phyloP scores from a whole-genome alignment of 2,888 invertebrate genomes.

The Prosopocoilus inquinatus region DNA sequence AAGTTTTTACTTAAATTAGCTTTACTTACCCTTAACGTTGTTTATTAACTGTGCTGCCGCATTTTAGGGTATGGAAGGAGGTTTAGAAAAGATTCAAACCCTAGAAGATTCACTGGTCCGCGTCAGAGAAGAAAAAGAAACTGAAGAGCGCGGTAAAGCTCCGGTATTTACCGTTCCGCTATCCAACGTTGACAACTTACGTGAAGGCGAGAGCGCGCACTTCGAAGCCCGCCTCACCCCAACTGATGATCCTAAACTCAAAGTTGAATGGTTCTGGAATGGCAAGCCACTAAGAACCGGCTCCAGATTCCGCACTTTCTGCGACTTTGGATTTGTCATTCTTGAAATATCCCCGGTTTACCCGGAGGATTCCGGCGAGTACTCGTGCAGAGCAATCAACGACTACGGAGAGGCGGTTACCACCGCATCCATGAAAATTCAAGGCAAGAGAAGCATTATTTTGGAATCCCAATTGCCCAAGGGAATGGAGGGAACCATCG shows the following conservation, averaged over 20 bases:
- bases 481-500: conserved; percentile 91
- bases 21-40: not conserved
- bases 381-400: conserved; percentile 83
- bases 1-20: conserved; percentile 40
- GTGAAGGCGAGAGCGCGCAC: conserved; percentile 90
- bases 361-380: conserved; percentile 93
- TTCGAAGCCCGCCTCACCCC: conserved; percentile 87
- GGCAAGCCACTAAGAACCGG: conserved; percentile 85
- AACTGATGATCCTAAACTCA: conserved; percentile 86
- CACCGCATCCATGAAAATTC: conserved; percentile 83
- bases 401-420: conserved; percentile 91
- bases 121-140: conserved; percentile 67
- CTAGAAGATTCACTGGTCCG: conserved; percentile 87
- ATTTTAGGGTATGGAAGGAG: conserved; percentile 86
- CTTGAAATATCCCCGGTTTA: conserved; percentile 96
- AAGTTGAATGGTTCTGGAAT: conserved; percentile 94
- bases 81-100: conserved; percentile 88
- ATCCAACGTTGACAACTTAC: conserved; percentile 80
- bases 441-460: conserved; percentile 88
- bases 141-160: conserved; percentile 78
- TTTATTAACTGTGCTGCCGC: not conserved
- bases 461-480: conserved; percentile 88
- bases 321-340: conserved; percentile 97
- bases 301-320: conserved; percentile 92
- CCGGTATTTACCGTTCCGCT: conserved; percentile 88